Evolutionary conservation across 2,113 vertebrate genomes (phyloP).

Genomic region (Cyanistes caeruleus): DNA sequence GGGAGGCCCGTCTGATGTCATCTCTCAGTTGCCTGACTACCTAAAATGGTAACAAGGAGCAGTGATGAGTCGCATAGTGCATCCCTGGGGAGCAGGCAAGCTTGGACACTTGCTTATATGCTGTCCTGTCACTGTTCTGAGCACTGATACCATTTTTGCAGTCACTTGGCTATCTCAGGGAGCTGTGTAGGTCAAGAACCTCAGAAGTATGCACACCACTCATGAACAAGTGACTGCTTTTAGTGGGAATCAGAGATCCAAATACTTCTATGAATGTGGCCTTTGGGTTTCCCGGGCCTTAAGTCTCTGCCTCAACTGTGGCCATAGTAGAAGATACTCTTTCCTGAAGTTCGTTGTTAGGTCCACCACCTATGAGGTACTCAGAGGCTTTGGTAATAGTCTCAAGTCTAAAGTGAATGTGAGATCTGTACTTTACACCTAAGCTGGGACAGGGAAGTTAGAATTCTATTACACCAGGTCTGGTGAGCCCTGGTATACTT

Average conservation of each 20-base stretch:
- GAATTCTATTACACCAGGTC: not conserved
- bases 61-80: not conserved
- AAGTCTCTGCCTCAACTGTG: not conserved
- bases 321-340: not conserved
- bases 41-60: slow-evolving; percentile 31
- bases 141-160: not conserved
- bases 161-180: not conserved
- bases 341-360: not conserved
- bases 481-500: not conserved
- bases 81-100: not conserved
- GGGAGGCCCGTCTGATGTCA: slow-evolving; percentile 18
- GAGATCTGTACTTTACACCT: not conserved
- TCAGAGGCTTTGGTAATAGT: not conserved
- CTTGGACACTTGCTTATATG: not conserved
- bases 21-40: not conserved
- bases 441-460: not conserved
- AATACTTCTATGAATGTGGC: not conserved
- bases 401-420: not conserved
- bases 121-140: not conserved
- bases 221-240: not conserved
- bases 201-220: not conserved
- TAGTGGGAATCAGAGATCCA: not conserved
- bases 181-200: not conserved
- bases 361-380: not conserved
- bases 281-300: not conserved